These are phyloP conservation scores for Bugulina stolonifera DNA, from an alignment of 2,888 invertebrate genomes.

Conservation along the genomic window DNA sequence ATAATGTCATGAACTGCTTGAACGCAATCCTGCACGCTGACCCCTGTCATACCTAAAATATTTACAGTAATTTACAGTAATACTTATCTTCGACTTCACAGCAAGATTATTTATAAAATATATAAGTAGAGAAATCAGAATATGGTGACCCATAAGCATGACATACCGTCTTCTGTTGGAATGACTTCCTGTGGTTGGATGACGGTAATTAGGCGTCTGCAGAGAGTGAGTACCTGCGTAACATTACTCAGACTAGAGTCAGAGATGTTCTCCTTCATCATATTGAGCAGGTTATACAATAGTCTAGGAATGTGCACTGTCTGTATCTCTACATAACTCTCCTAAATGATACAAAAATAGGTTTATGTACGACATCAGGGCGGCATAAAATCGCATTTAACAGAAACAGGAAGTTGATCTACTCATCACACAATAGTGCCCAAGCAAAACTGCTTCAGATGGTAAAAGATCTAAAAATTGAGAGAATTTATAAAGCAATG, in stretches of 20 bases:
- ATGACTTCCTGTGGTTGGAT: background rate
- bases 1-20: background rate
- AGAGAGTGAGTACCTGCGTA: constrained; percentile 15
- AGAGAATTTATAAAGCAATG: too few species aligned
- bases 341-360: too few species aligned
- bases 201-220: background rate
- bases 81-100: too few species aligned
- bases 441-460: too few species aligned
- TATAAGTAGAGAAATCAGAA: too few species aligned
- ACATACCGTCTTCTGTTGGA: constrained; percentile 1
- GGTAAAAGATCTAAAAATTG: too few species aligned
- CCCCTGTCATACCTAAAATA: background rate
- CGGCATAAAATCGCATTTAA: too few species aligned
- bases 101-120: too few species aligned
- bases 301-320: constrained; percentile 72
- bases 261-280: constrained; percentile 26
- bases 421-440: too few species aligned
- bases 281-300: constrained; percentile 54
- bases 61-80: too few species aligned
- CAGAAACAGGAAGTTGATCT: too few species aligned
- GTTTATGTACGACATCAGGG: too few species aligned
- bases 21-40: constrained; percentile 8
- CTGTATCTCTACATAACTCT: constrained; percentile 71
- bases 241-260: constrained; percentile 15
- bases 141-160: background rate